phyloP scores from a whole-genome alignment of 2,888 invertebrate species.

The Gryllus longicercus region DNA sequence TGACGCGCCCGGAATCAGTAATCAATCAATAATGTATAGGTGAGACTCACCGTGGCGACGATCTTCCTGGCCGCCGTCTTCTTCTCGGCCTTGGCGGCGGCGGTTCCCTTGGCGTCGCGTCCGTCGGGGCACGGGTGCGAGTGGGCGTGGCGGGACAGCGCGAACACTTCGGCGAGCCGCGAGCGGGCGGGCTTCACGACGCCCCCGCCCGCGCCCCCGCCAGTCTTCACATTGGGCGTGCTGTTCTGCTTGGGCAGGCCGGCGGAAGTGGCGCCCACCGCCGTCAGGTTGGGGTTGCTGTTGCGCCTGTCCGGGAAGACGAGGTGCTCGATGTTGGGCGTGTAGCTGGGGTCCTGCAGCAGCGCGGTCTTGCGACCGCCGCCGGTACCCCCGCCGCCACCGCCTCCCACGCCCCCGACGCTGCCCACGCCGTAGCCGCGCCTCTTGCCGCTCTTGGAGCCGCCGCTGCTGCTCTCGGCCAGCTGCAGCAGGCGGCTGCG shows the following conservation, averaged over 20 bases:
- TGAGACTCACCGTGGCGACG: background rate
- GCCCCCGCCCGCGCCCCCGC: background rate
- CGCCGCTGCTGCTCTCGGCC: conserved; percentile 45
- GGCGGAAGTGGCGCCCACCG: conserved; percentile 36
- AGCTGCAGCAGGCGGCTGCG: conserved; percentile 53
- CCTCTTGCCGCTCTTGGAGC: conserved; percentile 46
- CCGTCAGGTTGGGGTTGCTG: conserved; percentile 45
- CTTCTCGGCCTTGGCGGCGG: background rate
- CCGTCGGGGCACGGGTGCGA: background rate
- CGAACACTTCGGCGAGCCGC: conserved; percentile 55
- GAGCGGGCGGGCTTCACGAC: conserved; percentile 29
- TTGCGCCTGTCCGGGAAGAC: conserved; percentile 54
- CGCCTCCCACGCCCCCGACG: conserved; percentile 45
- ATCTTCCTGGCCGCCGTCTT: background rate
- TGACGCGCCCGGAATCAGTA: too few species aligned
- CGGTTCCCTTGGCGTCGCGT: background rate
- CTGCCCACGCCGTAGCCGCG: conserved; percentile 47
- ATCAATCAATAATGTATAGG: too few species aligned
- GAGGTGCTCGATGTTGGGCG: conserved; percentile 57
- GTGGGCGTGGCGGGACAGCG: conserved; percentile 39
- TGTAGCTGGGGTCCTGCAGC: conserved; percentile 50
- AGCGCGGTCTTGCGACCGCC: conserved; percentile 43
- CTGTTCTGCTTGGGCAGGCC: conserved; percentile 38
- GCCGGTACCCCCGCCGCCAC: conserved; percentile 45
- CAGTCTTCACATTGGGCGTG: background rate